phyloP scores from a whole-genome alignment of 2,888 invertebrate species.

The Thereva nobilitata region DNA sequence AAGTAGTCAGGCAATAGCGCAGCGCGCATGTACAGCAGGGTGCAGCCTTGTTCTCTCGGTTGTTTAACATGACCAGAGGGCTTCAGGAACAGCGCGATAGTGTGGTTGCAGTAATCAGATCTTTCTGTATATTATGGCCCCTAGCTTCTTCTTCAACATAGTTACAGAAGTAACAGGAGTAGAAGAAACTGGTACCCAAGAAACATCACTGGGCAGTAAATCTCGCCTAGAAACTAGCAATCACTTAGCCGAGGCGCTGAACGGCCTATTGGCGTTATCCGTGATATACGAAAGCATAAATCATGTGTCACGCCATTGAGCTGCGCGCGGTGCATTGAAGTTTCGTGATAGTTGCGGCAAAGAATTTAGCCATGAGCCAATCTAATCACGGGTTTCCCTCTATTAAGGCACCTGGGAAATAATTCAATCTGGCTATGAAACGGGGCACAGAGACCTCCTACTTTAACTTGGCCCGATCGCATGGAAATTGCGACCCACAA shows the following conservation, averaged over 20 bases:
- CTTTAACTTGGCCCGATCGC: conserved; percentile 3
- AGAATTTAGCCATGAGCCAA: conserved; percentile 28
- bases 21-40: too few relatives aligned
- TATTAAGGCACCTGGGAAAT: not conserved
- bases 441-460: conserved; percentile 35
- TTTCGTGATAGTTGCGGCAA: conserved; percentile 19
- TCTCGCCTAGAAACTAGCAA: conserved; percentile 1
- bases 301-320: conserved; percentile 30
- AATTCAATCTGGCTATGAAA: conserved; percentile 20
- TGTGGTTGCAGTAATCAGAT: too few relatives aligned
- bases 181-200: too few relatives aligned
- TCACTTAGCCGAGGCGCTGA: not conserved
- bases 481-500: not conserved
- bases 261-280: conserved; percentile 14
- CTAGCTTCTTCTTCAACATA: too few relatives aligned
- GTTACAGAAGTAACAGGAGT: too few relatives aligned
- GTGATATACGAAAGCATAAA: conserved; percentile 21
- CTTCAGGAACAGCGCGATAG: too few relatives aligned
- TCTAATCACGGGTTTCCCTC: conserved; percentile 26
- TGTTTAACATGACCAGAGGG: too few relatives aligned
- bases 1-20: too few relatives aligned
- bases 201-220: not conserved
- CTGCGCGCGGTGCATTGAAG: not conserved
- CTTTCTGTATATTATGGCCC: too few relatives aligned
- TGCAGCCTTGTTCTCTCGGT: too few relatives aligned